Conservation (phyloP, 1,140 invertebrate genomes). For the Ceratina australensis region DNA sequence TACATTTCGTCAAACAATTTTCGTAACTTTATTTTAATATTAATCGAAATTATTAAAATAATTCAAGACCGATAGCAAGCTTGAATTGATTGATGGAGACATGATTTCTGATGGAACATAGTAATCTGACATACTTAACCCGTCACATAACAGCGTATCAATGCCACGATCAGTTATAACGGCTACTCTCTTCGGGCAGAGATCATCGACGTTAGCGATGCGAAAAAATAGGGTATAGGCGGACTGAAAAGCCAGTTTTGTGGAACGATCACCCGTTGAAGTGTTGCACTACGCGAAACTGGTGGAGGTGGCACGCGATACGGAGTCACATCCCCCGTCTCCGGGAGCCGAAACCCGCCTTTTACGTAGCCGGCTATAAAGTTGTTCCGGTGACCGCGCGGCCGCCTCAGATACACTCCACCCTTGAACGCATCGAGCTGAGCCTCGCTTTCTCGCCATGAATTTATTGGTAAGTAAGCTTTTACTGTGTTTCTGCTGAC, state of each 20-base stretch:
- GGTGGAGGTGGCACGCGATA: conserved; percentile 53
- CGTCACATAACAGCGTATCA: too few species aligned
- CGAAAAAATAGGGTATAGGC: not conserved
- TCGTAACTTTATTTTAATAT: too few species aligned
- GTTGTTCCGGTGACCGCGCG: conserved; percentile 75
- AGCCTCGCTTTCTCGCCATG: conserved; percentile 61
- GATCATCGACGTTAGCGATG: too few species aligned
- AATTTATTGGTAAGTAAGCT: conserved; percentile 67
- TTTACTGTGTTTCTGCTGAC: too few species aligned
- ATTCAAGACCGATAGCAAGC: too few species aligned
- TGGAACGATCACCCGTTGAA: conserved; percentile 11
- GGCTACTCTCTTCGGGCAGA: not conserved
- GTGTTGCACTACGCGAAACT: not conserved
- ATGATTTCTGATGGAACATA: too few species aligned
- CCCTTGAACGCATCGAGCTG: conserved; percentile 72
- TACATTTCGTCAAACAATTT: too few species aligned
- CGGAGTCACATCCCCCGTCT: conserved; percentile 72
- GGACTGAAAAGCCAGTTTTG: conserved; percentile 10
- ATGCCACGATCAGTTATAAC: not conserved
- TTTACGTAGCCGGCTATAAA: conserved; percentile 74
- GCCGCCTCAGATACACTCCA: conserved; percentile 77
- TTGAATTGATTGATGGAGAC: too few species aligned
- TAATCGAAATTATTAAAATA: too few species aligned
- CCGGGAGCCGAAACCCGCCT: conserved; percentile 56
- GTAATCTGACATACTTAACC: too few species aligned